phyloP scores from a whole-genome alignment of 2,113 vertebrate species.

The Aplodontia rufa region DNA sequence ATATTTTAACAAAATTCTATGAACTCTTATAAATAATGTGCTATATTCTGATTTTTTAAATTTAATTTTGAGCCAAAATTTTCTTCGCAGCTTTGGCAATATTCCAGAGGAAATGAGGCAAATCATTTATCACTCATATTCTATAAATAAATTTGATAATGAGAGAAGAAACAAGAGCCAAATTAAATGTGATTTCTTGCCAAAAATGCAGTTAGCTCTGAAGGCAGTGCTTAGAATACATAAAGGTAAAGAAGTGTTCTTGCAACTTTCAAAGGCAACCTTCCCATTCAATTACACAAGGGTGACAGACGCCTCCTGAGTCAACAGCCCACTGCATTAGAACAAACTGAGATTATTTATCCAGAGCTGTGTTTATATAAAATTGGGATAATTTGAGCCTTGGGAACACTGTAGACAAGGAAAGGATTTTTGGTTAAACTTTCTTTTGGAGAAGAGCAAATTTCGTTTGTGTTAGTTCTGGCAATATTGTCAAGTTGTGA shows the following conservation, averaged over 20 bases:
- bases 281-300: conserved; percentile 45
- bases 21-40: conserved; percentile 36
- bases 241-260: conserved; percentile 56
- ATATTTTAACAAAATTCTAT: conserved; percentile 50
- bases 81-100: conserved; percentile 27
- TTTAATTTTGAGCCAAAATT: background rate
- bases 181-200: conserved; percentile 60
- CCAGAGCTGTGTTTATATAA: conserved; percentile 70
- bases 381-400: conserved; percentile 68
- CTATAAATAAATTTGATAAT: conserved; percentile 73
- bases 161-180: conserved; percentile 61
- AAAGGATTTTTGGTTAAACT: conserved; percentile 64
- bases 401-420: conserved; percentile 59
- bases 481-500: conserved; percentile 39
- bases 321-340: conserved; percentile 50
- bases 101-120: conserved; percentile 55
- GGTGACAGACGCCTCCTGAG: conserved; percentile 63
- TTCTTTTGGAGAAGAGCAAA: conserved; percentile 66
- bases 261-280: conserved; percentile 66
- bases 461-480: conserved; percentile 67
- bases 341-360: conserved; percentile 74
- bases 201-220: conserved; percentile 60
- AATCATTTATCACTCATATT: conserved; percentile 64
- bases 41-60: background rate
- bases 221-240: conserved; percentile 3